Percentiles rank a stretch among this genome's conserved stretches.
Evolutionary conservation across 1,140 invertebrate species (phyloP).

Genomic region (Ditylenchus dipsaci): DNA sequence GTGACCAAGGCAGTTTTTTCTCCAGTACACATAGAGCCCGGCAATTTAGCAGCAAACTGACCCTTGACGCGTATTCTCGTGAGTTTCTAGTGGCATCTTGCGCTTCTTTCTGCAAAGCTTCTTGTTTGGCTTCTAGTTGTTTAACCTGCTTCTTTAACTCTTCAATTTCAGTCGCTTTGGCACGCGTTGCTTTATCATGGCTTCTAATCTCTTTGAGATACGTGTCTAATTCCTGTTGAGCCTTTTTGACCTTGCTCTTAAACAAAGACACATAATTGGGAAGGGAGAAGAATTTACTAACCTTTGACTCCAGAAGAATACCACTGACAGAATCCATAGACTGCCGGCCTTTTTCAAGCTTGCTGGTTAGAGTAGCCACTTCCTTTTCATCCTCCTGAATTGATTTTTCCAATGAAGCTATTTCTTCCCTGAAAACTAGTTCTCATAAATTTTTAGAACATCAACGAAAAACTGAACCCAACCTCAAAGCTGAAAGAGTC

Average conservation of each 20-base stretch:
- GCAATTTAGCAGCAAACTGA: too few species aligned
- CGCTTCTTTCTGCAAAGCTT: constrained; percentile 9
- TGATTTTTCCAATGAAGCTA: constrained; percentile 15
- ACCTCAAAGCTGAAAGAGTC: constrained; percentile 18
- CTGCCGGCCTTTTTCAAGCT: background rate
- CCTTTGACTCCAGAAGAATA: constrained; percentile 11
- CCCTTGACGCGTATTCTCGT: constrained; percentile 12
- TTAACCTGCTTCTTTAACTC: constrained; percentile 29
- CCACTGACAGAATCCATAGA: background rate
- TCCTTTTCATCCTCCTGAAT: constrained; percentile 21
- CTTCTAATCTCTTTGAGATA: constrained; percentile 24
- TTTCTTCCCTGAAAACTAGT: constrained; percentile 25
- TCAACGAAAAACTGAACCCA: background rate
- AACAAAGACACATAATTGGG: background rate
- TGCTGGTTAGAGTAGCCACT: background rate
- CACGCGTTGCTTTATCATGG: constrained; percentile 20
- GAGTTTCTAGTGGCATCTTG: constrained; percentile 19
- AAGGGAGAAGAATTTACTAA: constrained; percentile 3
- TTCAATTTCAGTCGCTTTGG: constrained; percentile 20
- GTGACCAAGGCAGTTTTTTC: too few species aligned
- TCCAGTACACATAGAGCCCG: too few species aligned
- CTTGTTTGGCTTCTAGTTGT: constrained; percentile 25
- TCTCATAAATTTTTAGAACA: background rate
- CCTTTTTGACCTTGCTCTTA: constrained; percentile 15
- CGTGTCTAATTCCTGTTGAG: constrained; percentile 16